These are phyloP conservation scores for Coracopsis vasa DNA, from an alignment of 2,113 vertebrate genomes.

Conservation along the genomic window DNA sequence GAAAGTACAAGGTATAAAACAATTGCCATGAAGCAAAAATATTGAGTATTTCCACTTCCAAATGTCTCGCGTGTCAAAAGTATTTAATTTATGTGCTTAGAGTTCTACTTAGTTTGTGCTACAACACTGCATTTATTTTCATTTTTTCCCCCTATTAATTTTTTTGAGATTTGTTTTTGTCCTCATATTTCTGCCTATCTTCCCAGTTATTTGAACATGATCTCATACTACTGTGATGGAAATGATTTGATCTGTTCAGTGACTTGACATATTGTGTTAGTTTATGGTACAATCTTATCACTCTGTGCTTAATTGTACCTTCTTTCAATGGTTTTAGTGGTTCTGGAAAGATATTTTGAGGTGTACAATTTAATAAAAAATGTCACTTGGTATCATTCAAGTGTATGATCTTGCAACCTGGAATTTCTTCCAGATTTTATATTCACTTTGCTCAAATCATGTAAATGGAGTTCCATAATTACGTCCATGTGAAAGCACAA, in stretches of 20 bases:
- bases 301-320: background rate
- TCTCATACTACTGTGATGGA: background rate
- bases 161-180: background rate
- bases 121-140: background rate
- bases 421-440: background rate
- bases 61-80: background rate
- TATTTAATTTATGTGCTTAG: background rate
- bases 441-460: background rate
- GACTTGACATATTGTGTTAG: background rate
- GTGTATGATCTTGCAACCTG: background rate
- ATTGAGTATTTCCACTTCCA: background rate
- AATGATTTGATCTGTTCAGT: background rate
- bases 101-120: background rate
- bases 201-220: background rate
- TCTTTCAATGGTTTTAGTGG: background rate
- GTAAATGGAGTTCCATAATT: background rate
- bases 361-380: background rate
- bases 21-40: background rate
- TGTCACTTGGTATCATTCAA: background rate
- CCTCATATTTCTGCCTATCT: background rate
- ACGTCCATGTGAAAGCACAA: background rate
- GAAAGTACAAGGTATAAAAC: background rate
- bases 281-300: background rate
- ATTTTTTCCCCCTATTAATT: background rate
- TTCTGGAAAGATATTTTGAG: background rate